A percentile compares a stretch with the other conserved stretches of the same genome.
These are phyloP conservation scores for Cantharis flavilabris DNA, from an alignment of 2,888 invertebrate species.

Conservation along the genomic window DNA sequence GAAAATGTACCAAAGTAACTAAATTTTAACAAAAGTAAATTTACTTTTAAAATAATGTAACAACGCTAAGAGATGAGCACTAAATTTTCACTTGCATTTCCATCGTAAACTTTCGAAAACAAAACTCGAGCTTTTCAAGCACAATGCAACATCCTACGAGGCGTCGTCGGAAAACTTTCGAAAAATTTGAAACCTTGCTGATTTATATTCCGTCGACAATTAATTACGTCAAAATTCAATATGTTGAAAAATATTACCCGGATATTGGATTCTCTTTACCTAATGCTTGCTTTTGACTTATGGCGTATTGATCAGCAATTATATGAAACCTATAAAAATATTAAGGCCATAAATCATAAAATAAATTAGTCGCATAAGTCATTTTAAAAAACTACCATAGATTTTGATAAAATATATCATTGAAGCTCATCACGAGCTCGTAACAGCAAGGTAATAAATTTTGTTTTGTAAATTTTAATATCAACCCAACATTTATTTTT, in stretches of 20 bases:
- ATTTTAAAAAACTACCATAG: conserved; percentile 30
- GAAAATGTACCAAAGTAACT: background rate
- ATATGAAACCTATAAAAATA: conserved; percentile 42
- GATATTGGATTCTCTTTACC: conserved; percentile 35
- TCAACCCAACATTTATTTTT: background rate
- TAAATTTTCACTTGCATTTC: background rate
- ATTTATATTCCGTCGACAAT: conserved; percentile 17
- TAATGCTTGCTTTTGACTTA: conserved; percentile 36
- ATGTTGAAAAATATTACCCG: conserved; percentile 28
- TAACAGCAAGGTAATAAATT: conserved; percentile 31
- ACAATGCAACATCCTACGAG: background rate
- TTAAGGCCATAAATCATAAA: conserved; percentile 37
- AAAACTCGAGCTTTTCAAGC: background rate
- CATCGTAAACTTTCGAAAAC: background rate
- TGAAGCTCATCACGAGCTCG: conserved; percentile 33
- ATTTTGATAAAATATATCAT: conserved; percentile 38
- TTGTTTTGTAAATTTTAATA: conserved; percentile 31
- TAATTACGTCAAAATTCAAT: conserved; percentile 35
- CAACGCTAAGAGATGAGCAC: background rate
- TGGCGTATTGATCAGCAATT: conserved; percentile 41
- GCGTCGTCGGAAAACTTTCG: background rate
- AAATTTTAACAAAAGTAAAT: background rate
- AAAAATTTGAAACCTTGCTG: background rate
- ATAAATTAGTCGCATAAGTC: conserved; percentile 27
- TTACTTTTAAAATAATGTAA: background rate